These are phyloP conservation scores for Passerina amoena DNA, from an alignment of 2,113 vertebrate species.

Conservation along the genomic window DNA sequence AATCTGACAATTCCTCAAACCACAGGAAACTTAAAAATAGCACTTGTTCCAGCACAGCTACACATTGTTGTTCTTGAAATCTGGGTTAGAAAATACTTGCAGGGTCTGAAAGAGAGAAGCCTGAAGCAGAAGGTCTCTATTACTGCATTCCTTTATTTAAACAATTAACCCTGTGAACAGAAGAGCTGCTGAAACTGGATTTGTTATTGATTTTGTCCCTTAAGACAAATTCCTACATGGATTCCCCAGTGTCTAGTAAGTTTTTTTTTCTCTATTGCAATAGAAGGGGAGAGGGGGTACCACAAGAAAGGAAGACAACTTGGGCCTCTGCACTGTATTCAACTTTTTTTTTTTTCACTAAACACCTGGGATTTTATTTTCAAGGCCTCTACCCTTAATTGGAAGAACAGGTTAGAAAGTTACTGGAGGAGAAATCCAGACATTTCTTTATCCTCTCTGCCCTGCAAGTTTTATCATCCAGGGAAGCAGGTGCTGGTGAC, in stretches of 20 bases:
- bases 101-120: not conserved
- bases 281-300: not conserved
- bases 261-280: not conserved
- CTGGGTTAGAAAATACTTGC: conserved; percentile 49
- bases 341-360: not conserved
- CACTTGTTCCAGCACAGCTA: conserved; percentile 41
- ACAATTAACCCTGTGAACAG: not conserved
- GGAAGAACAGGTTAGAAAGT: not conserved
- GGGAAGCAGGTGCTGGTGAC: not conserved
- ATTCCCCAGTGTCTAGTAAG: not conserved
- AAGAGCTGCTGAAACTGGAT: not conserved
- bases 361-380: not conserved
- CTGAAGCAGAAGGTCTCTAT: not conserved
- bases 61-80: conserved; percentile 49
- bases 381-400: not conserved
- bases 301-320: not conserved
- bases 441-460: not conserved
- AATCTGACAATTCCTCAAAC: conserved; percentile 57
- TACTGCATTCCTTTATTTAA: not conserved
- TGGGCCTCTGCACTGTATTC: not conserved
- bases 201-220: not conserved
- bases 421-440: not conserved
- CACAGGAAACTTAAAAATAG: conserved; percentile 66
- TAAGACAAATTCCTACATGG: not conserved
- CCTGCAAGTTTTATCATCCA: not conserved